phyloP scores from a whole-genome alignment of 2,113 vertebrate species.

The Rana temporaria region DNA sequence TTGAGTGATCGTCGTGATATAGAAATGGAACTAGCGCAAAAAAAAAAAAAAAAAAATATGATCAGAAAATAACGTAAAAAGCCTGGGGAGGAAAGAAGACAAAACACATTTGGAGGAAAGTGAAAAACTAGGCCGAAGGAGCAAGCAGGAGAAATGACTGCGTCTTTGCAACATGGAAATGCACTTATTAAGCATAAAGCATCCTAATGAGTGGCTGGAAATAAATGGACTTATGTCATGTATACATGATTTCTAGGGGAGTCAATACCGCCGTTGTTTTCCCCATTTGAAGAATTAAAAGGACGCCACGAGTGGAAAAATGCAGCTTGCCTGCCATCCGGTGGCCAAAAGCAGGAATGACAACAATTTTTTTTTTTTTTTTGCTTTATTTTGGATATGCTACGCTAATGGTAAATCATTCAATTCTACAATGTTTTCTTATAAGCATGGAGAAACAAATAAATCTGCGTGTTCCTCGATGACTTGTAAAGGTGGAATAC shows the following conservation, averaged over 20 bases:
- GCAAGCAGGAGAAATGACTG: conserved; percentile 32
- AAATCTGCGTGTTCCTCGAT: conserved; percentile 47
- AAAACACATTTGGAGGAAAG: conserved; percentile 12
- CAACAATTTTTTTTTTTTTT: too few species aligned
- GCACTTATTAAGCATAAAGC: conserved; percentile 56
- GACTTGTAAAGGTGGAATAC: conserved; percentile 53
- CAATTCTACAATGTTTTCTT: conserved; percentile 53
- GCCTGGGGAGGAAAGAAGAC: not conserved
- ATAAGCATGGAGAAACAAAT: conserved; percentile 54
- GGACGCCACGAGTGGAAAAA: too few species aligned
- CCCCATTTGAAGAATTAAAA: conserved; percentile 3
- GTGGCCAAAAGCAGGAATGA: not conserved
- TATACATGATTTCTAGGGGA: conserved; percentile 46
- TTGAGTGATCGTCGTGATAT: not conserved
- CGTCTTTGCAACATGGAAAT: conserved; percentile 47
- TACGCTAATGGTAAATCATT: conserved; percentile 53
- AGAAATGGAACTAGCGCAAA: not conserved
- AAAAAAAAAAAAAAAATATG: not conserved
- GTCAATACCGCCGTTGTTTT: conserved; percentile 6
- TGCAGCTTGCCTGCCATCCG: conserved; percentile 39
- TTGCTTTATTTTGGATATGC: not conserved
- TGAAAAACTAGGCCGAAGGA: not conserved
- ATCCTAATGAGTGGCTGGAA: conserved; percentile 56
- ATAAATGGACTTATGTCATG: conserved; percentile 55
- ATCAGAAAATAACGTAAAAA: conserved; percentile 12